A percentile compares a stretch with the other conserved stretches of the same genome.
These are phyloP conservation scores for Hephaestus fuliginosus DNA, from an alignment of 2,797 vertebrate genomes.

Conservation along the genomic window DNA sequence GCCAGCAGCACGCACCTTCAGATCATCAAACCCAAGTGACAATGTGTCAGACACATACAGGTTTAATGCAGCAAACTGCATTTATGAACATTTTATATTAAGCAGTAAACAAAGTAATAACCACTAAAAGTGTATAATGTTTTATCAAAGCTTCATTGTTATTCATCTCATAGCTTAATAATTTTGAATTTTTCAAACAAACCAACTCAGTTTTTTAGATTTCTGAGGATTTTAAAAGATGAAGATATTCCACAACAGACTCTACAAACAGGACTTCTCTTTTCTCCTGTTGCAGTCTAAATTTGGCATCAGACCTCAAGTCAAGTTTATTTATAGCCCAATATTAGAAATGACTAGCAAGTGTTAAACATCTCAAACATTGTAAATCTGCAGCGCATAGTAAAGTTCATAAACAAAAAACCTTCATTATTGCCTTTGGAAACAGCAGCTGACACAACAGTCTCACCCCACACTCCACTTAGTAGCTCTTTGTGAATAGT, in stretches of 20 bases:
- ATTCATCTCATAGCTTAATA: neutral
- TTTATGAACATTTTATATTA: neutral
- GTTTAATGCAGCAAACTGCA: neutral
- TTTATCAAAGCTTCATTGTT: neutral
- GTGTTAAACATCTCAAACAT: neutral
- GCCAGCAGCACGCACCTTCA: slow-evolving; percentile 89
- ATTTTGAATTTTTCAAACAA: neutral
- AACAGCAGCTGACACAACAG: neutral
- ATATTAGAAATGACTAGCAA: neutral
- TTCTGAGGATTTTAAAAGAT: neutral
- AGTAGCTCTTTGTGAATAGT: neutral
- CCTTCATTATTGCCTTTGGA: neutral
- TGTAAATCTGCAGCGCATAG: neutral
- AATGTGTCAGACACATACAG: neutral
- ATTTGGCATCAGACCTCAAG: neutral
- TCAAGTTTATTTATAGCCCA: too few relatives aligned
- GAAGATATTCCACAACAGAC: neutral
- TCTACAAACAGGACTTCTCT: neutral
- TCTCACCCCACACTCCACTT: neutral
- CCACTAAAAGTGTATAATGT: neutral
- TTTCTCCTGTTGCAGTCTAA: neutral
- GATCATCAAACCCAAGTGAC: neutral
- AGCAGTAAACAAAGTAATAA: neutral
- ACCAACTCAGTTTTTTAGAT: neutral
- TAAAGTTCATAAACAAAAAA: neutral